phyloP scores from a whole-genome alignment of 2,113 vertebrate species.

The Leptodactylus fuscus region DNA sequence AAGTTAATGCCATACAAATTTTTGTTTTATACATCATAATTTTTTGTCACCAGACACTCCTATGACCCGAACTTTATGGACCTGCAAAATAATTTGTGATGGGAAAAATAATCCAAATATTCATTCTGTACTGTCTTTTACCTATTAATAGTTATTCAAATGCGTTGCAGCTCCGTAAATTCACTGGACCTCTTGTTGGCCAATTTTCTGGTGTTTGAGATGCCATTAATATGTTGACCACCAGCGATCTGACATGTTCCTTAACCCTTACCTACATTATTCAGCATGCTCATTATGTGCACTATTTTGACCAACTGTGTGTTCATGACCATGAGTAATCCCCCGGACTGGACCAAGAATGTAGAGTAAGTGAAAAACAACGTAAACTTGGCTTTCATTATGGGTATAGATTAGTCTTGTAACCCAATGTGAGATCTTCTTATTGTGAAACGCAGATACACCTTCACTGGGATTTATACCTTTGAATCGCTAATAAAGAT shows the following conservation, averaged over 20 bases:
- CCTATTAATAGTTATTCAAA: neutral
- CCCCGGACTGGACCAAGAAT: conserved; percentile 96
- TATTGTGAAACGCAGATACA: conserved; percentile 82
- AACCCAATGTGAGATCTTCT: conserved; percentile 57
- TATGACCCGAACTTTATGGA: neutral
- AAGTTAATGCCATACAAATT: too few species aligned
- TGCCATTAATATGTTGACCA: neutral
- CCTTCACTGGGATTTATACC: conserved; percentile 96
- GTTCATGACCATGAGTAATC: conserved; percentile 99
- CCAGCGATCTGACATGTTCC: conserved; percentile 68
- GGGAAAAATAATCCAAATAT: too few species aligned
- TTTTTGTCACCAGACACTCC: neutral
- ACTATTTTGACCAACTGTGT: conserved; percentile 99
- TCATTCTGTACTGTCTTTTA: too few species aligned
- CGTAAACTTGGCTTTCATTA: neutral
- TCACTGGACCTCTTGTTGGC: neutral
- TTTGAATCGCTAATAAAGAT: conserved; percentile 96
- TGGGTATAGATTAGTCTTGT: neutral
- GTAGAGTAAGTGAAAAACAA: conserved; percentile 89
- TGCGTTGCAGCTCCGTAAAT: too few species aligned
- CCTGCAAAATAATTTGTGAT: neutral
- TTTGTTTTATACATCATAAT: neutral
- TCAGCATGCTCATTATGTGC: conserved; percentile 99
- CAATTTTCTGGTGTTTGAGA: neutral
- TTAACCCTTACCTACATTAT: conserved; percentile 89